Base-by-base conservation (phyloP, 2,113 vertebrate species). In the Mungos mungo region DNA sequence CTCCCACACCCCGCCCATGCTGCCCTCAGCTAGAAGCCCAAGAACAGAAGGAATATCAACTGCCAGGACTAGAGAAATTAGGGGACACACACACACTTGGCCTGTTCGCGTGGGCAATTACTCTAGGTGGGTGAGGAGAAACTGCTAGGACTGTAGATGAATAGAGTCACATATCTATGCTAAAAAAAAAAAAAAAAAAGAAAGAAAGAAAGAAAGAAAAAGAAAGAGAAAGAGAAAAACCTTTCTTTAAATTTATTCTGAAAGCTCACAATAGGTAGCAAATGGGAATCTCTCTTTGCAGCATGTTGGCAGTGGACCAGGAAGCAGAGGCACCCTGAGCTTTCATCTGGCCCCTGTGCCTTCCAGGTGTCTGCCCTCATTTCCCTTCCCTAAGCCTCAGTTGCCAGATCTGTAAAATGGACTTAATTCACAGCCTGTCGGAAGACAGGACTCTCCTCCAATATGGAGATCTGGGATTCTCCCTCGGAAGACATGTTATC, bases 91-190 rank as follows among this genome's bases (percentile, higher is more conserved):
- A 18, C 45, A 25, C 14, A 77, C 35, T 9, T 52, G 47, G 29
- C 76, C 38, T 47, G 16, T n/a, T 63, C 76, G 60, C 3, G 21
- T 52, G 69, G 52, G n/a, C 60, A 76, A 19, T 35, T 7, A 80
- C 27, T 68, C 95, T 85, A 57, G 15, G 15, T 76, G 83, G 52
- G n/a, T 33, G 25, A 69, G 52, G 94, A 77, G 72, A 52, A 93
- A 72, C 38, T 72, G 29, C n/a, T 66, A 72, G 60, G 69, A 74
- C 38, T 25, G 60, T 76, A 35, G 11, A 35, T 15, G n/a, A 86
- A 63, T 5, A 41, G 35, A 69, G 23, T 66, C 2, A 16, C 29
- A 16, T 41, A 85, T 12, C 7, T 60, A 74, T 27, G 23, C 41
- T 63, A 81, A 57, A 27, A 54, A 47, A 47, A 47, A 47, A 81